Evolutionary conservation across 2,888 invertebrate genomes (phyloP).

Genomic region (Noctua fimbriata): DNA sequence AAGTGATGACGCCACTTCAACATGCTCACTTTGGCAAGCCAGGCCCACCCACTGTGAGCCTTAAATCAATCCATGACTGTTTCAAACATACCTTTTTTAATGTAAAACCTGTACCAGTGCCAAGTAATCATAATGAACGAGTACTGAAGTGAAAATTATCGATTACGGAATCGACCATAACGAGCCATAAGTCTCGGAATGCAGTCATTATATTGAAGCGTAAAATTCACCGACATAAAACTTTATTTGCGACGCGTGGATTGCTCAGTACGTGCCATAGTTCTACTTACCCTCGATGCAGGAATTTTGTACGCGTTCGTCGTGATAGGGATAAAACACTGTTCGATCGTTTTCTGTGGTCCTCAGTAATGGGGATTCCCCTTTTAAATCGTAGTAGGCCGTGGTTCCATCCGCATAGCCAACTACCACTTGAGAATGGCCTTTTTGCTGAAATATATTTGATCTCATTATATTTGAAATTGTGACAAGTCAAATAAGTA

Average conservation of each 20-base stretch:
- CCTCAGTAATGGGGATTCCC: constrained; percentile 87
- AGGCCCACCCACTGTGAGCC: background rate
- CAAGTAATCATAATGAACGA: constrained; percentile 29
- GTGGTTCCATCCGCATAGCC: constrained; percentile 93
- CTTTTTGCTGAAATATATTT: constrained; percentile 81
- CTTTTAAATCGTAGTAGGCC: constrained; percentile 91
- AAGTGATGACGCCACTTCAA: background rate
- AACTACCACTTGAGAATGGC: constrained; percentile 90
- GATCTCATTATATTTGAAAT: background rate
- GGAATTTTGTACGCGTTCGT: constrained; percentile 90
- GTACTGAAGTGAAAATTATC: constrained; percentile 47
- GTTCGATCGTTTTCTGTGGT: constrained; percentile 79
- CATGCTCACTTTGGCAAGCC: background rate
- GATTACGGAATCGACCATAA: constrained; percentile 38
- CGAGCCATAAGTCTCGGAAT: constrained; percentile 32
- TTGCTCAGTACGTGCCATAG: constrained; percentile 25
- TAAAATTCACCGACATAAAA: constrained; percentile 52
- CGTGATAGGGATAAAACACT: constrained; percentile 90
- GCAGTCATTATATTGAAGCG: constrained; percentile 41
- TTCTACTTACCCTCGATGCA: constrained; percentile 89
- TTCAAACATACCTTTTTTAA: constrained; percentile 12
- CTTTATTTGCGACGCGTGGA: constrained; percentile 29
- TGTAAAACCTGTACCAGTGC: constrained; percentile 13
- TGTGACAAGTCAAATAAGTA: background rate
- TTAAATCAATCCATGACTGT: constrained; percentile 15